Evolutionary conservation across 2,888 invertebrate species (phyloP).

Genomic region (Caenorhabditis sp.): DNA sequence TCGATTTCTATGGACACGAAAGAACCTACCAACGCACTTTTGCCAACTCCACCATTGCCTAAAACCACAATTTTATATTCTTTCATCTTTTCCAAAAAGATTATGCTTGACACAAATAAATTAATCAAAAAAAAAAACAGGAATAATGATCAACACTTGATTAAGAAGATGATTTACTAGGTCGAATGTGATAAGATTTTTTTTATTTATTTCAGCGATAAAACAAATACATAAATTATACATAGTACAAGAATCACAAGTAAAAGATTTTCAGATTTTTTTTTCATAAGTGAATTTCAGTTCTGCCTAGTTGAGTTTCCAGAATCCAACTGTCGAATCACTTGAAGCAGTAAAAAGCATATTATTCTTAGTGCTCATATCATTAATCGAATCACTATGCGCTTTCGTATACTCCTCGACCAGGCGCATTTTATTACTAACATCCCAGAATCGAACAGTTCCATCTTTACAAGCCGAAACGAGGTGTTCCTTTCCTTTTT

Average conservation of each 20-base stretch:
- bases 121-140: background rate
- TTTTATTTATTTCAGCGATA: too few relatives aligned
- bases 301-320: slow-evolving; percentile 20
- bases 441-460: slow-evolving; percentile 81
- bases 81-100: slow-evolving; percentile 80
- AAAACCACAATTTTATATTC: slow-evolving; percentile 99
- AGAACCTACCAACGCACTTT: slow-evolving; percentile 83
- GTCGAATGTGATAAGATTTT: background rate
- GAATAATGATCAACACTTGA: background rate
- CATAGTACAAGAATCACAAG: too few relatives aligned
- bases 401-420: slow-evolving; percentile 52
- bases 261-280: too few relatives aligned
- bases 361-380: slow-evolving; percentile 78
- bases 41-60: slow-evolving; percentile 98
- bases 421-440: slow-evolving; percentile 77
- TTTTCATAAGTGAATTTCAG: slow-evolving; percentile 2
- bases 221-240: too few relatives aligned
- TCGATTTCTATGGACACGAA: background rate
- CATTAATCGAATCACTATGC: slow-evolving; percentile 77
- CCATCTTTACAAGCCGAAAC: slow-evolving; percentile 80
- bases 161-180: background rate
- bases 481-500: slow-evolving; percentile 14
- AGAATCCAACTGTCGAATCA: slow-evolving; percentile 37
- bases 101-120: background rate
- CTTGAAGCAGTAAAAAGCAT: slow-evolving; percentile 81